phyloP scores from a whole-genome alignment of 2,113 vertebrate species.

The Sphaerodactylus townsendi region DNA sequence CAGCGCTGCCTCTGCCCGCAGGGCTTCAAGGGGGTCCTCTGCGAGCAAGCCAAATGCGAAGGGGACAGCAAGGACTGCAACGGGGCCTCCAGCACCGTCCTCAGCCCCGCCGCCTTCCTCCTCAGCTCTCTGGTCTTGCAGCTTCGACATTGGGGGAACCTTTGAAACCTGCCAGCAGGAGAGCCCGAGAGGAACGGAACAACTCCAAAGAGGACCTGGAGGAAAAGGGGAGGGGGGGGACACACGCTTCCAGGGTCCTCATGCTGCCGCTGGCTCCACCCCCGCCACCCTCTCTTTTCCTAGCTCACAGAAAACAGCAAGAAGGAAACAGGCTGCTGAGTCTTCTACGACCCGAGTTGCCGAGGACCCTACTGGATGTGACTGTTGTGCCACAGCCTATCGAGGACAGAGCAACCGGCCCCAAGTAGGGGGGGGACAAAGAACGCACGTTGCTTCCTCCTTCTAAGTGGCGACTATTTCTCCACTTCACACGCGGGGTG shows the following conservation, averaged over 20 bases:
- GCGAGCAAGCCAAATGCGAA: constrained; percentile 84
- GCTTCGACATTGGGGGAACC: constrained; percentile 48
- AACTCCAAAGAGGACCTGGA: background rate
- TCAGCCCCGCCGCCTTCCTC: constrained; percentile 72
- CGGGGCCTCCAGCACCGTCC: constrained; percentile 48
- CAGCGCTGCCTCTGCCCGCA: constrained; percentile 92
- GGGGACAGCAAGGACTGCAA: constrained; percentile 83
- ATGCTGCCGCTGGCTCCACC: constrained; percentile 7
- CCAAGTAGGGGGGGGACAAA: background rate
- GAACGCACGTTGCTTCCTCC: background rate
- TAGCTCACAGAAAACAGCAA: constrained; percentile 42
- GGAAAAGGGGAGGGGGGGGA: background rate
- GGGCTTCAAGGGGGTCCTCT: constrained; percentile 88
- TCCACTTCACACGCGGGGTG: constrained; percentile 6
- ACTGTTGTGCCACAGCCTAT: accelerated
- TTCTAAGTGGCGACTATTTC: background rate
- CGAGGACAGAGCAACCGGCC: background rate
- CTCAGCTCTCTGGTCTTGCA: constrained; percentile 79
- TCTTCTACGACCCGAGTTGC: background rate
- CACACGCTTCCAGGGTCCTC: background rate
- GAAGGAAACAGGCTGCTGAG: background rate
- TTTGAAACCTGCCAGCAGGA: constrained; percentile 33
- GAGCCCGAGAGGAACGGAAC: constrained; percentile 10
- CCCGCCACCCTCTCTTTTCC: constrained; percentile 69
- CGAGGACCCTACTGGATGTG: background rate